Evolutionary conservation across 2,797 vertebrate species (phyloP).

Genomic region (Hafferia zeledoni): DNA sequence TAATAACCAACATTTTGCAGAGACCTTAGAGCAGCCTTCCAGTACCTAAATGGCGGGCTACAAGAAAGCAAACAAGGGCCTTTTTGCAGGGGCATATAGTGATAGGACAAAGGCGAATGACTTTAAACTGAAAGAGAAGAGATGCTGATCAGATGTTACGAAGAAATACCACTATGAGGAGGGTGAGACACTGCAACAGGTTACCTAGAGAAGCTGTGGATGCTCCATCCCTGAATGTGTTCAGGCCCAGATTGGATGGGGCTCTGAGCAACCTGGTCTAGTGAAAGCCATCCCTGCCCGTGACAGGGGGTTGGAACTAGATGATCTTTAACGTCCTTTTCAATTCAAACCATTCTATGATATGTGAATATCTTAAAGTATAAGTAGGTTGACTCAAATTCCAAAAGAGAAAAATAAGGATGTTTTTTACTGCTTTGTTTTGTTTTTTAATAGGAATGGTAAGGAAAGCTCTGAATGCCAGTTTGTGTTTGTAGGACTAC

Average conservation of each 20-base stretch:
- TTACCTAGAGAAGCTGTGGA: background rate
- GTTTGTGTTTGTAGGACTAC: background rate
- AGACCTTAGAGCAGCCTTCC: background rate
- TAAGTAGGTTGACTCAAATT: background rate
- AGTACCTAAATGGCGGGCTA: background rate
- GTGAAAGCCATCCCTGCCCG: background rate
- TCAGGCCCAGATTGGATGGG: background rate
- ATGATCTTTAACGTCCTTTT: background rate
- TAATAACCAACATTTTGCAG: background rate
- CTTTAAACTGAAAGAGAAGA: background rate
- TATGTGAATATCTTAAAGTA: background rate
- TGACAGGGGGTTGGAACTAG: background rate
- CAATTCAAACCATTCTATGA: background rate
- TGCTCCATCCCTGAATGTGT: rapidly evolving
- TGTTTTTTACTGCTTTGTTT: background rate
- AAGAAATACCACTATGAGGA: background rate
- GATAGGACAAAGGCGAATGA: background rate
- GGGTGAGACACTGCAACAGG: background rate
- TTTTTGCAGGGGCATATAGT: background rate
- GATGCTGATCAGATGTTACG: background rate
- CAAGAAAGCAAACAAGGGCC: rapidly evolving
- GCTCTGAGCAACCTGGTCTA: rapidly evolving
- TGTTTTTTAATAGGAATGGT: background rate
- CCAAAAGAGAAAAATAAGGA: background rate
- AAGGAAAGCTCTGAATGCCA: background rate